Percentiles rank a stretch among this genome's conserved stretches.
These are phyloP conservation scores for Rhineura floridana DNA, from an alignment of 2,113 vertebrate species.

Conservation along the genomic window DNA sequence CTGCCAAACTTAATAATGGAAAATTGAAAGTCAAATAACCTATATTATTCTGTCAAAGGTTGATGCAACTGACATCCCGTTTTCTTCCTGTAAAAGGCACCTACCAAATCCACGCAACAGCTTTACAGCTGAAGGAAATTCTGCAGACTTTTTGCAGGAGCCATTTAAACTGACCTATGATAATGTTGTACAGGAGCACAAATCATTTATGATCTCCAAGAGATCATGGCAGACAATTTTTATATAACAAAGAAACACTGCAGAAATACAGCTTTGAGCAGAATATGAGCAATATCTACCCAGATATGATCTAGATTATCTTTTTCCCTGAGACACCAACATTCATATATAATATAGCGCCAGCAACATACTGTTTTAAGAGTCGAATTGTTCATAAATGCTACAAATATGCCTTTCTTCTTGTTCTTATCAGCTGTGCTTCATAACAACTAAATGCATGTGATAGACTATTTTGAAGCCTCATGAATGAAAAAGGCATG, in stretches of 20 bases:
- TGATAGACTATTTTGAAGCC: slow-evolving; percentile 1
- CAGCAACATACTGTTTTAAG: slow-evolving; percentile 5
- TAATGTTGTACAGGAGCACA: slow-evolving; percentile 59
- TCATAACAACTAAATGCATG: neutral
- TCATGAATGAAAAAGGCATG: neutral
- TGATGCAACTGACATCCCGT: slow-evolving; percentile 65
- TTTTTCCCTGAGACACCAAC: neutral
- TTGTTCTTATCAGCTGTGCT: neutral
- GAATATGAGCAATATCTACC: slow-evolving; percentile 45
- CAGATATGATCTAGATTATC: slow-evolving; percentile 42
- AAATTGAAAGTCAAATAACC: slow-evolving; percentile 75
- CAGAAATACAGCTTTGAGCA: slow-evolving; percentile 61
- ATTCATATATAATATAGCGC: neutral
- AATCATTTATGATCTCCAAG: slow-evolving; percentile 44
- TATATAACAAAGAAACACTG: slow-evolving; percentile 53
- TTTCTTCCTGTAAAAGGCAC: slow-evolving; percentile 54
- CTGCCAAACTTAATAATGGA: slow-evolving; percentile 69
- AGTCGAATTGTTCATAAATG: slow-evolving; percentile 13
- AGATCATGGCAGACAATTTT: slow-evolving; percentile 33
- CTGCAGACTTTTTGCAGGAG: slow-evolving; percentile 55
- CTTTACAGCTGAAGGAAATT: slow-evolving; percentile 62
- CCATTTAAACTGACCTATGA: slow-evolving; percentile 68
- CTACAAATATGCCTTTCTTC: neutral
- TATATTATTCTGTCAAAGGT: slow-evolving; percentile 72
- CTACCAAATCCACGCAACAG: slow-evolving; percentile 53